These are phyloP conservation scores for Thaumetopoea pityocampa DNA, from an alignment of 1,140 invertebrate genomes.

Conservation along the genomic window DNA sequence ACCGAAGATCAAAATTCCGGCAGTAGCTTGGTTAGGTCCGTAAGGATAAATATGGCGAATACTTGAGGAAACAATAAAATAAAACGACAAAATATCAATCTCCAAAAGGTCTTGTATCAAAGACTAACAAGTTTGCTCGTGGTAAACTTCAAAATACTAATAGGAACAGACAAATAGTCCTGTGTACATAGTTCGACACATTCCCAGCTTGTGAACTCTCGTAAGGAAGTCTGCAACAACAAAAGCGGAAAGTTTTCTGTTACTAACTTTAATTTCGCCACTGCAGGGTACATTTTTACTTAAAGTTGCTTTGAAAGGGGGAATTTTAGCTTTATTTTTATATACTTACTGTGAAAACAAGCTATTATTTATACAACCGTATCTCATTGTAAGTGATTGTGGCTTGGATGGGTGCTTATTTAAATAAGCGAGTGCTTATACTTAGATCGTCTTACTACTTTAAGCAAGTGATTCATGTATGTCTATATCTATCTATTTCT, in stretches of 20 bases:
- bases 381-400: no score
- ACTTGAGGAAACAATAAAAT: not conserved
- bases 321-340: no score
- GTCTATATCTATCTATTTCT: no score
- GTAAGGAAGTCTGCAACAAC: slow-evolving; percentile 5
- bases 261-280: slow-evolving; percentile 8
- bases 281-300: slow-evolving; percentile 1
- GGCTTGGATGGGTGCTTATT: no score
- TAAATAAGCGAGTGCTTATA: no score
- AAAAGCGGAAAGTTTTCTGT: slow-evolving; percentile 2
- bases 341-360: no score
- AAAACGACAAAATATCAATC: not conserved
- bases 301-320: no score
- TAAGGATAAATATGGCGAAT: not conserved
- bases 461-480: no score
- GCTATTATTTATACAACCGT: no score
- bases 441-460: no score
- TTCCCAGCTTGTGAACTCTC: slow-evolving; percentile 3
- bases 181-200: slow-evolving; percentile 12
- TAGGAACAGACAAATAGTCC: slow-evolving; percentile 7
- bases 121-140: slow-evolving; percentile 4
- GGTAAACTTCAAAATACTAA: slow-evolving; percentile 14
- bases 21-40: no score
- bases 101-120: slow-evolving; percentile 1
- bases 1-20: no score